These are phyloP conservation scores for Epizoanthus rinbou DNA, from an alignment of 92 coral and sea anemone species.

Conservation along the genomic window DNA sequence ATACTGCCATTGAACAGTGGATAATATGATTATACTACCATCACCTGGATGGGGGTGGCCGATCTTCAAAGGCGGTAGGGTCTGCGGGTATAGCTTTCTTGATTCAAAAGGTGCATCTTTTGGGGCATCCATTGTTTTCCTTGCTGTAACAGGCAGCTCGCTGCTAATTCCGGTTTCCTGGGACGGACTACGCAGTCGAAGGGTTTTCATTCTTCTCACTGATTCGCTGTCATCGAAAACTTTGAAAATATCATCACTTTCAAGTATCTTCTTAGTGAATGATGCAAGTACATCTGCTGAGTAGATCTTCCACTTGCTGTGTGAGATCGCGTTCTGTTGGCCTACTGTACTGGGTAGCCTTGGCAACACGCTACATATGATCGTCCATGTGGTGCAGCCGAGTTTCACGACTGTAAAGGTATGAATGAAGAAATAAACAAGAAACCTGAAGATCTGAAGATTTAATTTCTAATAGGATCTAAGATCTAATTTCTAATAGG, in stretches of 20 bases:
- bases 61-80: neutral
- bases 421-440: neutral
- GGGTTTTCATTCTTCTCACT: constrained; percentile 1
- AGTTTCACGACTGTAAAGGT: neutral
- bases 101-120: neutral
- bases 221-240: neutral
- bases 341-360: neutral
- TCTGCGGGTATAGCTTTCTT: neutral
- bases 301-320: neutral
- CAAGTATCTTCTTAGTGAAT: neutral
- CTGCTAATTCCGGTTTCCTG: neutral
- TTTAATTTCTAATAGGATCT: neutral
- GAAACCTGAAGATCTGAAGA: neutral
- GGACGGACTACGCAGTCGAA: constrained; percentile 4
- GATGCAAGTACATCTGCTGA: neutral
- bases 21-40: neutral
- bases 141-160: neutral
- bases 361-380: neutral
- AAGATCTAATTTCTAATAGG: neutral
- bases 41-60: neutral
- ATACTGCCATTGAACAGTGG: neutral
- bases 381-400: neutral
- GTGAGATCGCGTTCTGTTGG: neutral
- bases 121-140: neutral
- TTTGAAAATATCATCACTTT: neutral